Evolutionary conservation across 2,797 vertebrate species (phyloP).

Genomic region (Lithobates pipiens): DNA sequence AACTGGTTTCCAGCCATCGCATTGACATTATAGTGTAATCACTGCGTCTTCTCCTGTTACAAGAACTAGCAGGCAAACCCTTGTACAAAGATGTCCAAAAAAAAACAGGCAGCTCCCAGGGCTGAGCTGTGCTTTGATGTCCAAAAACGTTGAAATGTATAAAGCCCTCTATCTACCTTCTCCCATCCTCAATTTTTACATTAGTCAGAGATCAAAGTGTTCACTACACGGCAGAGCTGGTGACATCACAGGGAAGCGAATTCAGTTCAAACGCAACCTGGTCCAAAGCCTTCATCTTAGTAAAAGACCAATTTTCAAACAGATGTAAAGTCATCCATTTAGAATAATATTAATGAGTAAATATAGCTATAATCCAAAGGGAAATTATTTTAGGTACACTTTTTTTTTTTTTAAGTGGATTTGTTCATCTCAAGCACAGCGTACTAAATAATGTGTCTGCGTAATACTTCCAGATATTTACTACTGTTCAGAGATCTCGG

Average conservation of each 20-base stretch:
- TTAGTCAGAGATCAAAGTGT: conserved; percentile 39
- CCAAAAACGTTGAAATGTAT: conserved; percentile 19
- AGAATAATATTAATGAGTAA: background rate
- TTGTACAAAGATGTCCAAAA: conserved; percentile 3
- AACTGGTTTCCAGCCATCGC: background rate
- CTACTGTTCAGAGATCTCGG: too few species aligned
- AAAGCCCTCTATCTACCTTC: conserved; percentile 25
- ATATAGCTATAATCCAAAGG: background rate
- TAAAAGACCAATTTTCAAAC: background rate
- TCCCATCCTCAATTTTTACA: conserved; percentile 7
- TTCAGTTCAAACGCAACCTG: background rate
- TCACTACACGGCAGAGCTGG: background rate
- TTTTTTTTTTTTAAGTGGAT: too few species aligned
- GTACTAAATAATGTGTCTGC: too few species aligned
- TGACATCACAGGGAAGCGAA: background rate
- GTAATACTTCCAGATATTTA: too few species aligned
- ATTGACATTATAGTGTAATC: conserved; percentile 1
- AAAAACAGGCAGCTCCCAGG: background rate
- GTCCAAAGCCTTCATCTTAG: conserved; percentile 2
- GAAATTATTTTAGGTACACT: too few species aligned
- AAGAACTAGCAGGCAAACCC: conserved; percentile 1
- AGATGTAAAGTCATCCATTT: conserved; percentile 17
- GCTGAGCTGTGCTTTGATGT: conserved; percentile 33
- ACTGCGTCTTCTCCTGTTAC: background rate
- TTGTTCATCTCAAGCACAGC: too few species aligned